Evolutionary conservation across 1,140 invertebrate species (phyloP).

Genomic region (Oryzaephilus surinamensis): DNA sequence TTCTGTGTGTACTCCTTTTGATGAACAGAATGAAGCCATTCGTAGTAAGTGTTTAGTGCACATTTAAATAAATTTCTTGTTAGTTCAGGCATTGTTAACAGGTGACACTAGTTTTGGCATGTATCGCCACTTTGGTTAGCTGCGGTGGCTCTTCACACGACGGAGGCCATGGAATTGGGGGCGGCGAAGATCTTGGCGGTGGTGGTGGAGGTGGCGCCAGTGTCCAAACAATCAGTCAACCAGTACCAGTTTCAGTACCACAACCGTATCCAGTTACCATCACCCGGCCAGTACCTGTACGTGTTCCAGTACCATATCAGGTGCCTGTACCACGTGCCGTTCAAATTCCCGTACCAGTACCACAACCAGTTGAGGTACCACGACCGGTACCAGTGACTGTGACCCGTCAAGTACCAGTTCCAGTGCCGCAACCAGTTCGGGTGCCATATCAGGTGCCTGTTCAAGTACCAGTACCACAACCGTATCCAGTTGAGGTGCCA

Average conservation of each 20-base stretch:
- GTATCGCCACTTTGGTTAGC: too few species aligned
- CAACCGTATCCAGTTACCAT: conserved; percentile 37
- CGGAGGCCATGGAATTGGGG: conserved; percentile 7
- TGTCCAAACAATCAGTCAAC: conserved; percentile 13
- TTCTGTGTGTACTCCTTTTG: too few species aligned
- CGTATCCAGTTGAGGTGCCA: conserved; percentile 26
- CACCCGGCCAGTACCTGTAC: conserved; percentile 29
- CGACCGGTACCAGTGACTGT: conserved; percentile 30
- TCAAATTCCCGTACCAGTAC: conserved; percentile 25
- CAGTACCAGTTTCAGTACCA: conserved; percentile 24
- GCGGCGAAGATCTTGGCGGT: conserved; percentile 8
- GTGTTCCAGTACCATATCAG: conserved; percentile 11
- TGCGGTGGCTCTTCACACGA: too few species aligned
- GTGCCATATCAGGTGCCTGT: conserved; percentile 26
- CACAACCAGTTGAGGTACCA: conserved; percentile 31
- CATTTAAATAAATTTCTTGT: too few species aligned
- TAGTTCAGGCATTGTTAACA: too few species aligned
- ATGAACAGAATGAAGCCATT: too few species aligned
- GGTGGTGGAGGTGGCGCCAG: conserved; percentile 13
- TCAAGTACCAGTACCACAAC: conserved; percentile 23
- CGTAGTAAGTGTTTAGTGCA: too few species aligned
- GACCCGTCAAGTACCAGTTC: conserved; percentile 21
- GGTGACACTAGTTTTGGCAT: too few species aligned
- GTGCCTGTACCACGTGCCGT: conserved; percentile 28
- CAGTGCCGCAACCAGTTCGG: conserved; percentile 20